Conservation (phyloP, 2,888 invertebrate species). For the Erynnis tages region DNA sequence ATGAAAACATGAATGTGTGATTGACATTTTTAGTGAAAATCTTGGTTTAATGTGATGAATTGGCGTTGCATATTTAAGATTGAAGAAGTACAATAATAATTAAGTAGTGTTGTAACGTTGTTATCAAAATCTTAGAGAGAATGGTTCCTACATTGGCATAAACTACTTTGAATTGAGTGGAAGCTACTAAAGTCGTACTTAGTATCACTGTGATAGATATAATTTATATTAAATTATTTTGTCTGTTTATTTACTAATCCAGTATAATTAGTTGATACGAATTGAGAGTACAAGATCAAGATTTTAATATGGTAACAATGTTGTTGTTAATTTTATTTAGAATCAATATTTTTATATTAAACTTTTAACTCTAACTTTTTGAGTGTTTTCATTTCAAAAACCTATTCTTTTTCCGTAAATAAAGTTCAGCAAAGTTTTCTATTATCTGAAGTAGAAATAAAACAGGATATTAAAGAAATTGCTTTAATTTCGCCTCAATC, state of each 20-base stretch:
- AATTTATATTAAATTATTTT: conserved; percentile 39
- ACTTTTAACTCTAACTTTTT: conserved; percentile 32
- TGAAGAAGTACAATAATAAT: too few species aligned
- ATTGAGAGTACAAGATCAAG: conserved; percentile 39
- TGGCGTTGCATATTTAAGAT: too few species aligned
- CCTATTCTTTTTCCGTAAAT: background rate
- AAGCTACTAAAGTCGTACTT: conserved; percentile 41
- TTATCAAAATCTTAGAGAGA: too few species aligned
- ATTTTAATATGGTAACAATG: conserved; percentile 32
- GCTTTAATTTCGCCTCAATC: too few species aligned
- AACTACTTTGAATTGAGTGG: background rate
- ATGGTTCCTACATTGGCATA: conserved; percentile 22
- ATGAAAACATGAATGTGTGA: too few species aligned
- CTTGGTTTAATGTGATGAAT: too few species aligned
- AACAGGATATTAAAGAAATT: too few species aligned
- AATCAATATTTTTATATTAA: conserved; percentile 41
- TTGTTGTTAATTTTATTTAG: conserved; percentile 36
- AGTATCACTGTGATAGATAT: conserved; percentile 65
- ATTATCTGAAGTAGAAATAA: too few species aligned
- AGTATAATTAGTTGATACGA: conserved; percentile 19
- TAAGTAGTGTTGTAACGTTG: too few species aligned
- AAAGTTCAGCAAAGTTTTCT: too few species aligned
- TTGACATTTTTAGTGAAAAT: too few species aligned
- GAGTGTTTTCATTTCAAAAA: background rate
- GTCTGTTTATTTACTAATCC: conserved; percentile 20